Base-by-base conservation (phyloP, 2,888 invertebrate genomes). In the Yponomeuta evonymella region DNA sequence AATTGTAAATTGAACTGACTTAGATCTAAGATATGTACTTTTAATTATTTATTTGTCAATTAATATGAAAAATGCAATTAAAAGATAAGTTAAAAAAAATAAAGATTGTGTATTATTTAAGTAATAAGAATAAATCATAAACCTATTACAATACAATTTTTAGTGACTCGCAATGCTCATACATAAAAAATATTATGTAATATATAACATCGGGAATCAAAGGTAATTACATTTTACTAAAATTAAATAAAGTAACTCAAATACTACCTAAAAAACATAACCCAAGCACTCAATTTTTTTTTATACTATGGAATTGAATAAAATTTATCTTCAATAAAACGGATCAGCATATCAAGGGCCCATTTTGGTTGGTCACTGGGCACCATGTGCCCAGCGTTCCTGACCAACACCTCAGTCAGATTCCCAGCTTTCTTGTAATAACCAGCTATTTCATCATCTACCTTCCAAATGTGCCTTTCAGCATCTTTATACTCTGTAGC, bases 381-480 rank as follows among this genome's bases (percentile, higher is more conserved):
- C 2, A 94, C 94, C 92, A 96, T 95, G 78, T 97, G 97, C 0
- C 97, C 97, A 10, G 97, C 95, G 85, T 95, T 94, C 62, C 96
- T 90, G 0, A 97, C 94, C 75, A 96, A 79, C 1, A 96, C 92
- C 78, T 96, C 96, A 0, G 94, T 94, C 33, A 97, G 86, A 78
- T 95, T 95, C 0, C 95, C 95, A 23, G 94, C 95, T 74, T 90
- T 91, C 81, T 95, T 96, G 1, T 93, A 93, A 84, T 96, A 97
- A 0, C 97, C 97, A 1, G 96, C 96, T 23, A 97, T 84, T 66
- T 95, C 94, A 2, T 85, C 82, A 12, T 83, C 93, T 3, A 96
- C 94, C 70, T 82, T 90, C 97, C 97, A 97, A 72, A 95, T 90
- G 23, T 90, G 80, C 51, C 96, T 92, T 0, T 81, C 76, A 0